Evolutionary conservation across 2,888 invertebrate species (phyloP).

Genomic region (Rutpela maculata): DNA sequence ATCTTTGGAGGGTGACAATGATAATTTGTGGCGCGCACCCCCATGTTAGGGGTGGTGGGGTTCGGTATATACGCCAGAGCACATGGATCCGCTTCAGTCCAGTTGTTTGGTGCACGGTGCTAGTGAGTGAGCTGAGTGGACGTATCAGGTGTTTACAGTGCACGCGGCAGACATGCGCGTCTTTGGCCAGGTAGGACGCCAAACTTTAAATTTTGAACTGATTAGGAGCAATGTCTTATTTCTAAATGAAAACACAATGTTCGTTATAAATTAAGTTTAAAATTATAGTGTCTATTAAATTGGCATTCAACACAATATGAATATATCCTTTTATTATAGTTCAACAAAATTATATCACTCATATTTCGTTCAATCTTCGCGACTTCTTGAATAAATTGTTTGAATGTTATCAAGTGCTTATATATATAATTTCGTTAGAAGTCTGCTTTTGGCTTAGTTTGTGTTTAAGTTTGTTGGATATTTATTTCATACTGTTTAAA

Average conservation of each 20-base stretch:
- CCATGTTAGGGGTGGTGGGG: constrained; percentile 62
- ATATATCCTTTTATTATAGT: too few relatives aligned
- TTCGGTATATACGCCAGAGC: constrained; percentile 64
- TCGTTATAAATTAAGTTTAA: too few relatives aligned
- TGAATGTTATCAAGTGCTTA: too few relatives aligned
- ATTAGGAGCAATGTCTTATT: not conserved
- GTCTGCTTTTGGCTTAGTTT: too few relatives aligned
- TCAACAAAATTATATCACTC: too few relatives aligned
- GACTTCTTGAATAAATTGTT: too few relatives aligned
- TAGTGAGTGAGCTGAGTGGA: constrained; percentile 61
- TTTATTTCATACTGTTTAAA: too few relatives aligned
- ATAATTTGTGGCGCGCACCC: constrained; percentile 65
- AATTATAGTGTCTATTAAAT: too few relatives aligned
- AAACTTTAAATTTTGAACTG: constrained; percentile 38
- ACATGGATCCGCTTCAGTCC: constrained; percentile 63
- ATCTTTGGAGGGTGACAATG: constrained; percentile 45
- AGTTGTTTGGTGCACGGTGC: constrained; percentile 57
- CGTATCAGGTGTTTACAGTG: constrained; percentile 63
- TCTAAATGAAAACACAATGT: not conserved
- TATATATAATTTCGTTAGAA: too few relatives aligned
- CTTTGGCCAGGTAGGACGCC: constrained; percentile 65
- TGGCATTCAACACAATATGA: too few relatives aligned
- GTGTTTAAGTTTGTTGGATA: too few relatives aligned
- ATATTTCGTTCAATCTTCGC: too few relatives aligned
- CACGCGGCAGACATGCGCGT: constrained; percentile 64